Base-by-base conservation (phyloP, 2,888 invertebrate species). In the Cactoblastis cactorum region DNA sequence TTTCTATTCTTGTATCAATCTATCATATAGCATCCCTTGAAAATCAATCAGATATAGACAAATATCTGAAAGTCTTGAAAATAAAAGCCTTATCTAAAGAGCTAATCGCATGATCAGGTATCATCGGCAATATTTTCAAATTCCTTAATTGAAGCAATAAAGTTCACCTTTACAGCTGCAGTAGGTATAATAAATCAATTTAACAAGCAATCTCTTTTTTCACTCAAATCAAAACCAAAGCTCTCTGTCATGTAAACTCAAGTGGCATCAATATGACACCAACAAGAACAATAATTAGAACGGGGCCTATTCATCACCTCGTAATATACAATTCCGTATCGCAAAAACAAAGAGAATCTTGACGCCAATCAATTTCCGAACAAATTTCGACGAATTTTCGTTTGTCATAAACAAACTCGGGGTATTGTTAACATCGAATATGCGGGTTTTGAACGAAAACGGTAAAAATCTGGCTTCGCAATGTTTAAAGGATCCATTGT, bases 291-390 rank as follows among this genome's bases (percentile, higher is more conserved):
- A 37, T 37, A 22, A 46, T 34, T 28, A 24, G 43, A 15, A 28
- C 17, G 66, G 57, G 57, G 62, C 64, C 67, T n/a, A 60, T 63
- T 61, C 58, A 67, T 65, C 63, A 65, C 62, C 32, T 2, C 57
- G 61, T 57, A 53, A 54, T 54, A 49, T 57, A 63, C 61, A 59
- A 63, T 62, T 18, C 19, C n/a, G 52, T 43, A 38, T 43, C 39
- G 52, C 52, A 53, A 65, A 67, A 65, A 69, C 67, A 69, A 69
- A 59, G 58, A 57, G 56, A 50, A 34, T 49, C 41, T 49, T 41
- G 12, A 49, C 41, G 49, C 49, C 49, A 41, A 49, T 49, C 49
- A 49, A 41, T 49, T 28, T 35, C 9, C 9, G 43, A 19, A 45
- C 19, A 49, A 32, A 33, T 19, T 41, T 33, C 41, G 19, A 41